Evolutionary conservation across 2,113 vertebrate genomes (phyloP).

Genomic region (Salvator merianae): DNA sequence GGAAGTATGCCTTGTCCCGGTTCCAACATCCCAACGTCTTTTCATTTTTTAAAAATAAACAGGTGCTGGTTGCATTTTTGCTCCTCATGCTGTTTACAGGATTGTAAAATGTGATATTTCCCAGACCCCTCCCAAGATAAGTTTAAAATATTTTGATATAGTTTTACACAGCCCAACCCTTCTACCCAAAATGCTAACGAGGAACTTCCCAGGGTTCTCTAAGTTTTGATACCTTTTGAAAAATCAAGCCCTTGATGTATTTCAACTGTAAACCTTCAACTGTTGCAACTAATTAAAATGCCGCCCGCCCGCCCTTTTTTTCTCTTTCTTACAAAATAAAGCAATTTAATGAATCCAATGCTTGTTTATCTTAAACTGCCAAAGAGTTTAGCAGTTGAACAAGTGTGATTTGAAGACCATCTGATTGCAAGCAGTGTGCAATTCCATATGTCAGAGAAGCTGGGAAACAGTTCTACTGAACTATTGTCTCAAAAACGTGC

Average conservation of each 20-base stretch:
- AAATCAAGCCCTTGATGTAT: constrained; percentile 55
- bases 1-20: neutral
- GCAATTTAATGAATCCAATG: constrained; percentile 77
- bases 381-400: constrained; percentile 67
- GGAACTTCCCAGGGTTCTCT: neutral
- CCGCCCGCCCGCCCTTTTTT: neutral
- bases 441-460: constrained; percentile 67
- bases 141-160: neutral
- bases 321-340: constrained; percentile 46
- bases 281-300: constrained; percentile 72
- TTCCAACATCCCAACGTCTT: constrained; percentile 6
- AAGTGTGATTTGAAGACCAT: constrained; percentile 75
- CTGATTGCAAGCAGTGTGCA: constrained; percentile 71
- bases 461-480: constrained; percentile 67
- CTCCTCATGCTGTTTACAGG: constrained; percentile 5
- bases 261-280: constrained; percentile 61
- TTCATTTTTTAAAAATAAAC: constrained; percentile 29
- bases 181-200: neutral
- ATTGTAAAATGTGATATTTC: neutral
- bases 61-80: constrained; percentile 22
- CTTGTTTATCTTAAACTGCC: constrained; percentile 78
- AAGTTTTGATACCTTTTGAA: constrained; percentile 38
- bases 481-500: constrained; percentile 64
- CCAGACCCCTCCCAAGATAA: constrained; percentile 9
- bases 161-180: neutral